Evolutionary conservation across 92 coral and sea anemone genomes (phyloP).

Genomic region (Bergia sp.): DNA sequence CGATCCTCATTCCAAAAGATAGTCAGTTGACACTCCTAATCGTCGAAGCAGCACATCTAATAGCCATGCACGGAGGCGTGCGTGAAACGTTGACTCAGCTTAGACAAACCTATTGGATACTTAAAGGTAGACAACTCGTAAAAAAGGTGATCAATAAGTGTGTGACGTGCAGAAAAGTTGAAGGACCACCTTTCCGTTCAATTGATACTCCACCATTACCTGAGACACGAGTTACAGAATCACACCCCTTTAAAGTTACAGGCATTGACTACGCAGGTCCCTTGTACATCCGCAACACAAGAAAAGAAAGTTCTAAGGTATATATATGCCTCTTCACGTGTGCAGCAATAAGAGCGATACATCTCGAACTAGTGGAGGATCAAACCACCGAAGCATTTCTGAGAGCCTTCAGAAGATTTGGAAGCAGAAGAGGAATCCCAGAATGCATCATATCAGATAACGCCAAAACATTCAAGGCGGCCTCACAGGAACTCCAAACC

Average conservation of each 20-base stretch:
- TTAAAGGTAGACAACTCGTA: conserved; percentile 31
- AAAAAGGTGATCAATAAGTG: conserved; percentile 29
- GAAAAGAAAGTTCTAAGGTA: conserved; percentile 17
- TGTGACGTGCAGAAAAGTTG: conserved; percentile 47
- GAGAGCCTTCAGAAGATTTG: conserved; percentile 45
- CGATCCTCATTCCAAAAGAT: conserved; percentile 33
- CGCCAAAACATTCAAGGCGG: conserved; percentile 36
- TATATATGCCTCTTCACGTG: conserved; percentile 42
- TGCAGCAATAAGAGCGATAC: conserved; percentile 32
- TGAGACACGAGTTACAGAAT: conserved; percentile 37
- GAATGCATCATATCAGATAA: conserved; percentile 45
- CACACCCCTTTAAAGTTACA: conserved; percentile 38
- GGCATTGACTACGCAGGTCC: conserved; percentile 41
- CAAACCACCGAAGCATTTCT: conserved; percentile 30
- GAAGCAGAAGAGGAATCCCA: conserved; percentile 43
- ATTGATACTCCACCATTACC: conserved; percentile 38
- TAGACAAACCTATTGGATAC: conserved; percentile 43
- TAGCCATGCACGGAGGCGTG: conserved; percentile 33
- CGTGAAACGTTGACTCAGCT: conserved; percentile 33
- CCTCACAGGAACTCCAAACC: conserved; percentile 40
- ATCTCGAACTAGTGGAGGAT: conserved; percentile 38
- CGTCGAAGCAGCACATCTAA: conserved; percentile 6
- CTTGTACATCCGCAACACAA: conserved; percentile 23
- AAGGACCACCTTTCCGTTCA: conserved; percentile 51
- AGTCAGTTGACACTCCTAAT: conserved; percentile 7